Conservation (phyloP, 2,888 invertebrate genomes). For the Synanthedon vespiformis region DNA sequence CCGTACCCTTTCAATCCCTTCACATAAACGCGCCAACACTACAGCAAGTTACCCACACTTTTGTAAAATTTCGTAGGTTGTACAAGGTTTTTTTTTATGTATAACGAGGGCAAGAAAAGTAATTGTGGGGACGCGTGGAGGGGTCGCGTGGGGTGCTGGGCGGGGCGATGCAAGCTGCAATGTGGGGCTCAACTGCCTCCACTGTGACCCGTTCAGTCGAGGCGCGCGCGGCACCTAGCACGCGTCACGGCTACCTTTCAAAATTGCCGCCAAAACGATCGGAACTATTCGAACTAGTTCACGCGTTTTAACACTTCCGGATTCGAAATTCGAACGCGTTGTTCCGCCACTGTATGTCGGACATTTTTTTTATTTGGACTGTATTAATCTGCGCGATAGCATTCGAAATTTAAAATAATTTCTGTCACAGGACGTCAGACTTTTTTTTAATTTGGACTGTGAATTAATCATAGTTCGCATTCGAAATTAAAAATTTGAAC, state of each 20-base stretch:
- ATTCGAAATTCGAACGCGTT: constrained; percentile 3
- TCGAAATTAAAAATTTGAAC: constrained; percentile 2
- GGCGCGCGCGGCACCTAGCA: constrained; percentile 44
- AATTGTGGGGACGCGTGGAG: constrained; percentile 43
- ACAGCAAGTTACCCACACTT: constrained; percentile 27
- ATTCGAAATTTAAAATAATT: not conserved
- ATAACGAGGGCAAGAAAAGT: constrained; percentile 46
- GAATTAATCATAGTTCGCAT: not conserved
- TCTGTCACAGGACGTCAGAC: not conserved
- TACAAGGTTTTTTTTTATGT: constrained; percentile 43
- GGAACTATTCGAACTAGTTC: not conserved
- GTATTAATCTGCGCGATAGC: not conserved
- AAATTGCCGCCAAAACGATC: constrained; percentile 23
- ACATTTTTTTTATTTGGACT: no score
- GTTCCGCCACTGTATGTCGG: not conserved
- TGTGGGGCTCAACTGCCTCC: constrained; percentile 47
- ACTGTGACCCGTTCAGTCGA: constrained; percentile 43
- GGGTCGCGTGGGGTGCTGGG: constrained; percentile 57
- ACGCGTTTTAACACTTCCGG: not conserved
- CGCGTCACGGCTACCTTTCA: constrained; percentile 39
- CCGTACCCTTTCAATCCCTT: constrained; percentile 33
- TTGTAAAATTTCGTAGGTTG: constrained; percentile 15
- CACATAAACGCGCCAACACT: constrained; percentile 25
- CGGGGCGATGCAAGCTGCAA: constrained; percentile 61
- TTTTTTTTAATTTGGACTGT: no score